Conservation (phyloP, 2,797 vertebrate genomes). For the Fistularia commersonii region DNA sequence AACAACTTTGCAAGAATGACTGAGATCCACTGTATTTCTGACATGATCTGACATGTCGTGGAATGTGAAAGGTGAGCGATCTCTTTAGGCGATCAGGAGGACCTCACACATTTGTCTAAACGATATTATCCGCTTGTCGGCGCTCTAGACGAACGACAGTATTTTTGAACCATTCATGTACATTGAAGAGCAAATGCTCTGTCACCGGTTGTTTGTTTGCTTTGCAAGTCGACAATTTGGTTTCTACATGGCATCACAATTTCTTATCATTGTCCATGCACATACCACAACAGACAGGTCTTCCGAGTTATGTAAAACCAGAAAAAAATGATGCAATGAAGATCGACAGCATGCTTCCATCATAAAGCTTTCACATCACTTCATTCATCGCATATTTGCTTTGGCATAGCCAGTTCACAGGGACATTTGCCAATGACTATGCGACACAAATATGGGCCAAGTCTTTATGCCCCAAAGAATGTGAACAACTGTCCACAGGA, state of each 20-base stretch:
- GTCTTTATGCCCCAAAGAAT: constrained; percentile 40
- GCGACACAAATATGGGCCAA: constrained; percentile 18
- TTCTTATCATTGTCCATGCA: too few relatives aligned
- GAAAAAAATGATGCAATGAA: not conserved
- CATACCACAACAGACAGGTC: too few relatives aligned
- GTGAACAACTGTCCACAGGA: constrained; percentile 44
- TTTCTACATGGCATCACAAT: too few relatives aligned
- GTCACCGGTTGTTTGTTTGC: too few relatives aligned
- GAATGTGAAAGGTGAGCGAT: not conserved
- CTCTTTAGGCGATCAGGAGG: not conserved
- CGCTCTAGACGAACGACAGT: too few relatives aligned
- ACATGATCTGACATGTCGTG: not conserved
- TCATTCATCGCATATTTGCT: constrained; percentile 17
- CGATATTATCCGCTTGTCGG: too few relatives aligned
- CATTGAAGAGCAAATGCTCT: too few relatives aligned
- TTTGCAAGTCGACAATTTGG: too few relatives aligned
- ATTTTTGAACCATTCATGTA: too few relatives aligned
- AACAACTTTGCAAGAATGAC: not conserved
- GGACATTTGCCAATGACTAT: constrained; percentile 26
- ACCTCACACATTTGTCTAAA: not conserved
- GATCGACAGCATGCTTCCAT: constrained; percentile 1
- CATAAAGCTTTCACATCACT: constrained; percentile 5
- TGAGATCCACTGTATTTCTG: not conserved
- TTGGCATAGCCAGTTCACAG: constrained; percentile 20
- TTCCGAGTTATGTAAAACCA: not conserved